These are phyloP conservation scores for Cantharis rustica DNA, from an alignment of 2,888 invertebrate genomes.

Conservation along the genomic window DNA sequence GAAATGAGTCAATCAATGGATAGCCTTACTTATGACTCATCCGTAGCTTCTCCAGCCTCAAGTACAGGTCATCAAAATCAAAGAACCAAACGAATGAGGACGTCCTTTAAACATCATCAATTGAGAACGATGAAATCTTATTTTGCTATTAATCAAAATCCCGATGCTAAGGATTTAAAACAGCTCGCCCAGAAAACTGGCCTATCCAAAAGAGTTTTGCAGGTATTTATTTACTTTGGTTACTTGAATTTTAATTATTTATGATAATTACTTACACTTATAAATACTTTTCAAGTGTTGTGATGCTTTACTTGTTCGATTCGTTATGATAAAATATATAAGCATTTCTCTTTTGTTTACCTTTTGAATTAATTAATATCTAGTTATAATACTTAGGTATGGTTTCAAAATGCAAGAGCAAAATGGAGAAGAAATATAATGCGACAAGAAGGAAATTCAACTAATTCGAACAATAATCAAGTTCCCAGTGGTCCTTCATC, in stretches of 20 bases:
- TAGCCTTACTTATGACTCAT: constrained; percentile 75
- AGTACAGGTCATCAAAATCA: constrained; percentile 62
- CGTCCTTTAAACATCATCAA: constrained; percentile 99
- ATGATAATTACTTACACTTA: background rate
- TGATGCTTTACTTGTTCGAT: background rate
- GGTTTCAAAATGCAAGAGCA: constrained; percentile 99
- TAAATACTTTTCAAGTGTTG: background rate
- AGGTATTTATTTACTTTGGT: constrained; percentile 67
- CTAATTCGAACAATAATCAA: constrained; percentile 41
- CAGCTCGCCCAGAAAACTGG: constrained; percentile 98
- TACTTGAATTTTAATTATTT: background rate
- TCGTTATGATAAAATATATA: background rate
- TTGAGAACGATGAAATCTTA: constrained; percentile 98
- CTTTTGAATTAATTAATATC: background rate
- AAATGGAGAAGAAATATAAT: constrained; percentile 96
- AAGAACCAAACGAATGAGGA: constrained; percentile 94
- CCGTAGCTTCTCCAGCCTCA: constrained; percentile 72
- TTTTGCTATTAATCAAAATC: constrained; percentile 98
- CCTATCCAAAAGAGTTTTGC: constrained; percentile 94
- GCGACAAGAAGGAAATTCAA: constrained; percentile 72
- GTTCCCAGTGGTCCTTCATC: constrained; percentile 48
- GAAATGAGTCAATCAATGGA: constrained; percentile 79
- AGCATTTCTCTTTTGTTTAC: background rate
- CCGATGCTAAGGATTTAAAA: constrained; percentile 98
- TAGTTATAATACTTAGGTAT: constrained; percentile 72